Conservation (phyloP, 2,888 invertebrate genomes). For the Steinernema carpocapsae region DNA sequence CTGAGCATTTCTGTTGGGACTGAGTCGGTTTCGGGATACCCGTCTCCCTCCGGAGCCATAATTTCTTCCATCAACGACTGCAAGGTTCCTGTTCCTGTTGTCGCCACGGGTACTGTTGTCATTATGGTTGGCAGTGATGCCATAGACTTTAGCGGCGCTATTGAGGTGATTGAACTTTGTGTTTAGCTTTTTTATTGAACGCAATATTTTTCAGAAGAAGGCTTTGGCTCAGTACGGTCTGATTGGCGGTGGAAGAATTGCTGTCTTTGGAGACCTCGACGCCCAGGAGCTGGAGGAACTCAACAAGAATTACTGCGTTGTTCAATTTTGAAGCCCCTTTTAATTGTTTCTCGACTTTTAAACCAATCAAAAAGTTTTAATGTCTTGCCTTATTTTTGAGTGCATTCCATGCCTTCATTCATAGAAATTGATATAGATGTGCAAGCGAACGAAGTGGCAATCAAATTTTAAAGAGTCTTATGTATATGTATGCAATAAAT, state of each 20-base stretch:
- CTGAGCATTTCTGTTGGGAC: constrained; percentile 39
- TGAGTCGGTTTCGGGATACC: constrained; percentile 44
- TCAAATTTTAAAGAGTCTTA: not conserved
- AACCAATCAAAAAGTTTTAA: not conserved
- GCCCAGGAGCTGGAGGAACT: constrained; percentile 34
- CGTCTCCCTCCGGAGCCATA: constrained; percentile 50
- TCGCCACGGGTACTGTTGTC: constrained; percentile 46
- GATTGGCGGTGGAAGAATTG: constrained; percentile 44
- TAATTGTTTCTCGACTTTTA: not conserved
- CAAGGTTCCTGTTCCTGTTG: constrained; percentile 47
- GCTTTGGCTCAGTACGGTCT: constrained; percentile 46
- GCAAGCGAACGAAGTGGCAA: constrained; percentile 25
- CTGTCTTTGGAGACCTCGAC: constrained; percentile 41
- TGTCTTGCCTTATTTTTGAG: constrained; percentile 26
- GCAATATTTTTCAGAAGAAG: constrained; percentile 34
- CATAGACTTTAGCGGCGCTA: not conserved
- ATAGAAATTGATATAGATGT: constrained; percentile 29
- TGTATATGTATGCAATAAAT: constrained; percentile 7
- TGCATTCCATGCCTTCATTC: constrained; percentile 24
- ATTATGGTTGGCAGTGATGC: constrained; percentile 35
- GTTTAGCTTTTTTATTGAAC: not conserved
- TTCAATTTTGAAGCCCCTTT: constrained; percentile 31
- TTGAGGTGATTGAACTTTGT: not conserved
- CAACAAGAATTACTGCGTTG: constrained; percentile 33
- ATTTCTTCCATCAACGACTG: constrained; percentile 48